Base-by-base conservation (phyloP, 2,113 vertebrate species). In the Ciconia boyciana region DNA sequence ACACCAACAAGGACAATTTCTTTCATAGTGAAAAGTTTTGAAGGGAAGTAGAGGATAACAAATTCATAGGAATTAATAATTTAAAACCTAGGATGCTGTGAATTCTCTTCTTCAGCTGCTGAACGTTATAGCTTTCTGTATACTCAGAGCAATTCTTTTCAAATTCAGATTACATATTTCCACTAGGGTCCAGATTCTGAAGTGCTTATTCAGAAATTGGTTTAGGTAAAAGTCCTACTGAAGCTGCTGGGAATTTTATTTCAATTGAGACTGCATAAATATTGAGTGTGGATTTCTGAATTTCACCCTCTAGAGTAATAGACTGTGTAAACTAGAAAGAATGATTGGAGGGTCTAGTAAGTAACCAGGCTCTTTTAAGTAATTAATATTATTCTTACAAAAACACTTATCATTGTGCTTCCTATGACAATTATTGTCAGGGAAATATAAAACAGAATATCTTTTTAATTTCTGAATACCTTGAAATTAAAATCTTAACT, bases 401-500 rank as follows among this genome's bases (percentile, higher is more conserved):
- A 80, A 93, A 78, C 21, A 96, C 31, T 87, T 89, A 87, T 66
- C 68, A 46, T 54, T 79, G 65, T 83, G 46, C 70, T 97, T 89
- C 71, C 54, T 84, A 11, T n/a, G 25, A 72, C 68, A 89, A 95
- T 80, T 95, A 90, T 26, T 95, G 21, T 61, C 25, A 64, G 43
- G 18, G 18, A 79, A 96, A 97, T 91, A 90, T 52, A 92, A 83
- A 92, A 87, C 24, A 87, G 13, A 96, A 39, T 36, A 79, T 7
- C 2, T 94, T 81, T 95, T 90, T 80, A 78, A 89, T 74, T 70
- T 93, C 70, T 79, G 91, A 92, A 92, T 94, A 91, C 57, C 77
- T 96, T 94, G 92, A 97, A 97, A 97, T 36, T 74, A 64, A 94
- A 87, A 95, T 83, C 91, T 95, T 96, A 97, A 87, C 28, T 62